phyloP scores from a whole-genome alignment of 1,140 invertebrate genomes.

The Bactericera cockerelli region DNA sequence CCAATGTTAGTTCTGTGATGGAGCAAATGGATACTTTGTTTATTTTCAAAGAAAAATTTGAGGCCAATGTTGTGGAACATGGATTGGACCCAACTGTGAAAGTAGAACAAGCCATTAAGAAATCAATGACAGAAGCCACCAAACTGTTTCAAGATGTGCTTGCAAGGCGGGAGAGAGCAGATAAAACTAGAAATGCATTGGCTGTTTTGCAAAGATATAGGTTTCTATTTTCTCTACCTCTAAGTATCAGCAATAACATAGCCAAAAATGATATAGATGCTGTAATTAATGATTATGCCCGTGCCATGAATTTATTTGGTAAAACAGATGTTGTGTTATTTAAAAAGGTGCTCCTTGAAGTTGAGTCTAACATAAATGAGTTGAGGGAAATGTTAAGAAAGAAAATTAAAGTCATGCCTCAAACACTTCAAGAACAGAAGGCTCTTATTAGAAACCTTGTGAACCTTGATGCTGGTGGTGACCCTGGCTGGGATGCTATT shows the following conservation, averaged over 20 bases:
- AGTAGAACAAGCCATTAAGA: slow-evolving; percentile 63
- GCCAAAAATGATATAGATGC: slow-evolving; percentile 89
- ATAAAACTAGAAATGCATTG: slow-evolving; percentile 87
- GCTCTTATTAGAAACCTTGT: slow-evolving; percentile 60
- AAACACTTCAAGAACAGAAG: slow-evolving; percentile 82
- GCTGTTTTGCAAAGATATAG: slow-evolving; percentile 75
- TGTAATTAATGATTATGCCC: slow-evolving; percentile 93
- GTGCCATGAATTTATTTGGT: slow-evolving; percentile 90
- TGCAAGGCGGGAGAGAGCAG: slow-evolving; percentile 81
- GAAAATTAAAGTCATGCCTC: slow-evolving; percentile 76
- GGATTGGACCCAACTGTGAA: slow-evolving; percentile 58
- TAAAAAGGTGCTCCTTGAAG: slow-evolving; percentile 72
- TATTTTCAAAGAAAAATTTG: slow-evolving; percentile 65
- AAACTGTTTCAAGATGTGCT: slow-evolving; percentile 89
- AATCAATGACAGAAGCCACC: slow-evolving; percentile 80
- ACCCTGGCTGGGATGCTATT: slow-evolving; percentile 89
- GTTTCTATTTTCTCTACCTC: slow-evolving; percentile 90
- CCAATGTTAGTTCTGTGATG: slow-evolving; percentile 77
- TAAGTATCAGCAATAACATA: slow-evolving; percentile 86
- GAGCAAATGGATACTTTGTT: slow-evolving; percentile 75
- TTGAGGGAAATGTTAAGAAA: slow-evolving; percentile 64
- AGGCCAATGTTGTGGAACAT: slow-evolving; percentile 55
- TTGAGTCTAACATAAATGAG: slow-evolving; percentile 70
- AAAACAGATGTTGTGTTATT: slow-evolving; percentile 84
- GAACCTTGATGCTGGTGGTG: slow-evolving; percentile 46